Base-by-base conservation (phyloP, 2,113 vertebrate genomes). In the Pelecanus crispus region DNA sequence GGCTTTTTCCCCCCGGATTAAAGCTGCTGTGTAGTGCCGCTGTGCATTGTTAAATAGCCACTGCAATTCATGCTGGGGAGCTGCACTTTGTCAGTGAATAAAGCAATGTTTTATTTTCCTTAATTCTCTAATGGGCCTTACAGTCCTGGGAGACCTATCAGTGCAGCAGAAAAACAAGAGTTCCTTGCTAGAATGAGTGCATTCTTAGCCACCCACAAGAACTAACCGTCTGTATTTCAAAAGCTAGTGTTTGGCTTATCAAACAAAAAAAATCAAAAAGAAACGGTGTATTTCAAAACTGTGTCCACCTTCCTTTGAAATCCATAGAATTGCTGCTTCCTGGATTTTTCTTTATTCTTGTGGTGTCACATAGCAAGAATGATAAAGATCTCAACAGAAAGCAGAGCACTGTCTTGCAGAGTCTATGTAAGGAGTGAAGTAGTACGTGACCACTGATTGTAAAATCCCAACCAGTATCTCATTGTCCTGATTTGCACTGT, bases 41-140 rank as follows among this genome's bases (percentile, higher is more conserved):
- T 50, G 22, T 77, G 62, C 29, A 9, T 19, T 66, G 58, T 66
- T 80, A 87, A 96, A 92, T 20, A 91, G 84, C 10, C 67, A 80
- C 66, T 68, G n/a, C 32, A 91, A 49, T 75, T 94, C 92, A 87
- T 3, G 3, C 62, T 34, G 67, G 38, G 74, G 70, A 92, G 49
- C 52, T 89, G 70, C n/a, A 85, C 42, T 92, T 95, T 59, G 94
- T 68, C 79, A 91, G 73, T 77, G 75, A 89, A 94, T 81, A 93
- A 81, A 94, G 73, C 24, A 88, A 68, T 3, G 1, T 63, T 95
- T 95, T 80, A 86, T 77, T 96, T 95, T 72, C 82, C 62, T 95
- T 94, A 94, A 85, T 92, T 95, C 67, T 95, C 92, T 82, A 88
- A 85, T 19, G 71, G 86, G 58, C 50, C 42, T 55, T 62, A 47